Evolutionary conservation across 2,888 invertebrate genomes (phyloP).

Genomic region (Hirudinaria manillensis): DNA sequence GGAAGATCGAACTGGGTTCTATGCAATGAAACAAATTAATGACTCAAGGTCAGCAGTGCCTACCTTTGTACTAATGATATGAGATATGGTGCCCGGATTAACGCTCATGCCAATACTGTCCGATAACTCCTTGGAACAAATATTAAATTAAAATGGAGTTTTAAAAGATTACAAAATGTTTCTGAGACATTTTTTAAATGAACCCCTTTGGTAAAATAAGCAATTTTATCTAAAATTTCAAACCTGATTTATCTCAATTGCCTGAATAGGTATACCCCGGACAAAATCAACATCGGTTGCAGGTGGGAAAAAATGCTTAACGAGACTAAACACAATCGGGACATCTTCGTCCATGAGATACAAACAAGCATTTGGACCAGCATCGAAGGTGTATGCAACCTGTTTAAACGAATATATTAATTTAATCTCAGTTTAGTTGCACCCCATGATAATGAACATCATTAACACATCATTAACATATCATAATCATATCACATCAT

Average conservation of each 20-base stretch:
- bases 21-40: background rate
- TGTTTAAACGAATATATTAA: slow-evolving; percentile 44
- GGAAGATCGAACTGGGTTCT: too few species aligned
- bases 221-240: too few species aligned
- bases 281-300: slow-evolving; percentile 22
- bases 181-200: too few species aligned
- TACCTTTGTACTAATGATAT: slow-evolving; percentile 11
- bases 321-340: slow-evolving; percentile 63
- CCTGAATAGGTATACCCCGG: background rate
- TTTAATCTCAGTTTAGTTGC: background rate
- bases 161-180: background rate
- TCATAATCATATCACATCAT: slow-evolving; percentile 4
- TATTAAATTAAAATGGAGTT: background rate
- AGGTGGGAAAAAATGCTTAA: slow-evolving; percentile 68
- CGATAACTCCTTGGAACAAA: background rate
- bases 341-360: slow-evolving; percentile 74
- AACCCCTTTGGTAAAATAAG: too few species aligned
- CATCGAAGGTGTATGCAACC: slow-evolving; percentile 95
- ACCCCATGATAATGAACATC: background rate
- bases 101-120: background rate
- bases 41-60: background rate
- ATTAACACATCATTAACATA: background rate
- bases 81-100: background rate
- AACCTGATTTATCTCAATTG: background rate
- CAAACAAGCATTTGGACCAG: slow-evolving; percentile 91